These are phyloP conservation scores for Archilochus colubris DNA, from an alignment of 2,113 vertebrate species.

Conservation along the genomic window DNA sequence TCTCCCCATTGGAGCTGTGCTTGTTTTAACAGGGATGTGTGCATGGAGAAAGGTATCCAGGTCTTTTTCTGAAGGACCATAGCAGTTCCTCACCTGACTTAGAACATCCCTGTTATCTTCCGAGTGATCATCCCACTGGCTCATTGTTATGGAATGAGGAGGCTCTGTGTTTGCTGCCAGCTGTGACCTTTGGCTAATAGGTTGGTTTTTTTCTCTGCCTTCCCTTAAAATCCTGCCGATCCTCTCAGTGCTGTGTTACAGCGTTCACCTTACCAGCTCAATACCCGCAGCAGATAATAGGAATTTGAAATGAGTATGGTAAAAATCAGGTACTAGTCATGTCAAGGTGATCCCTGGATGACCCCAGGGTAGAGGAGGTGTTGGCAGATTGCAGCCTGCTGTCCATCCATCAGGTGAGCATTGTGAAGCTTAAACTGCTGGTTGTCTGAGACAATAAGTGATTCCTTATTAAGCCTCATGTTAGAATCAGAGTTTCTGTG, in stretches of 20 bases:
- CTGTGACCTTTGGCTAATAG: neutral
- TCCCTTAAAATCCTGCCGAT: neutral
- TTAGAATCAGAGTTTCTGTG: neutral
- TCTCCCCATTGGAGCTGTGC: rapidly evolving
- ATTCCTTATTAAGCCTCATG: neutral
- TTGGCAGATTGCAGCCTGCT: neutral
- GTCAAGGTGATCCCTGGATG: neutral
- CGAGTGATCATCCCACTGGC: rapidly evolving
- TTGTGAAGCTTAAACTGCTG: neutral
- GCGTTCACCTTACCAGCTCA: neutral
- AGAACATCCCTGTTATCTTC: neutral
- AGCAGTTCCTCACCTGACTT: neutral
- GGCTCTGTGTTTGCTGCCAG: neutral
- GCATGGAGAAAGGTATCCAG: neutral
- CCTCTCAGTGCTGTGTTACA: neutral
- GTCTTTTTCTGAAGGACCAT: neutral
- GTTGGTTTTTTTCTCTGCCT: neutral
- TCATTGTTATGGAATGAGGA: neutral
- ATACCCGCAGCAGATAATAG: neutral
- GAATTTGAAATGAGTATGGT: neutral
- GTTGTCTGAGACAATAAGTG: neutral
- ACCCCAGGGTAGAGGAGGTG: neutral
- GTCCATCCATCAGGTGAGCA: neutral
- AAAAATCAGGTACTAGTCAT: neutral
- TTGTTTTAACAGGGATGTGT: rapidly evolving